Evolutionary conservation across 2,113 vertebrate species (phyloP).

Genomic region (Oryctolagus cuniculus): DNA sequence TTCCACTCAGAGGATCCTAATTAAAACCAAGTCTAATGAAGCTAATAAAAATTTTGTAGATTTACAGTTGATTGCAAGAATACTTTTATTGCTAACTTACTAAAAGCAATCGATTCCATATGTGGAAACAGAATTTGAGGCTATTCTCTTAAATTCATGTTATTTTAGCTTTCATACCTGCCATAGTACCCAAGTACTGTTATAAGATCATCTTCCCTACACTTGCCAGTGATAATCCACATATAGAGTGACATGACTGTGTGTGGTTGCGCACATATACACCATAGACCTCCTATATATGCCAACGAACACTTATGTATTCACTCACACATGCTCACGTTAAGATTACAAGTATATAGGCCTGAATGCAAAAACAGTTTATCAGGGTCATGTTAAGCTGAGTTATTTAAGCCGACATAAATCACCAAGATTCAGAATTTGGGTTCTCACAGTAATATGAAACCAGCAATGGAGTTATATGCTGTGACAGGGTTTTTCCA

Average conservation of each 20-base stretch:
- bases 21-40: conserved; percentile 68
- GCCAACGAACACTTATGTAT: not conserved
- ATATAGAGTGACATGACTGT: not conserved
- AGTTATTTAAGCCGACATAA: not conserved
- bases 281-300: not conserved
- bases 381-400: not conserved
- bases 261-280: fast-evolving
- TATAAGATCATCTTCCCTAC: not conserved
- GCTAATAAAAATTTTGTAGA: conserved; percentile 60
- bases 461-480: not conserved
- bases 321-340: not conserved
- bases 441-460: conserved; percentile 49
- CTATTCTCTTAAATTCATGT: not conserved
- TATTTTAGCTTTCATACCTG: conserved; percentile 36
- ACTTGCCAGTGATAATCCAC: not conserved
- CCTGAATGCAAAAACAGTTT: not conserved
- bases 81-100: conserved; percentile 33
- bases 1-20: conserved; percentile 15
- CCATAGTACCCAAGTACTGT: not conserved
- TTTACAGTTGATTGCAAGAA: conserved; percentile 60
- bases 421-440: conserved; percentile 32
- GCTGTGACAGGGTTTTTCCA: conserved; percentile 67
- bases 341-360: not conserved
- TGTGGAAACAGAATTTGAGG: conserved; percentile 17
- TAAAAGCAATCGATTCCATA: conserved; percentile 61